A percentile compares a stretch with the other conserved stretches of the same genome.
Conservation (phyloP, 2,797 vertebrate species). For the Malacoraja senta region DNA sequence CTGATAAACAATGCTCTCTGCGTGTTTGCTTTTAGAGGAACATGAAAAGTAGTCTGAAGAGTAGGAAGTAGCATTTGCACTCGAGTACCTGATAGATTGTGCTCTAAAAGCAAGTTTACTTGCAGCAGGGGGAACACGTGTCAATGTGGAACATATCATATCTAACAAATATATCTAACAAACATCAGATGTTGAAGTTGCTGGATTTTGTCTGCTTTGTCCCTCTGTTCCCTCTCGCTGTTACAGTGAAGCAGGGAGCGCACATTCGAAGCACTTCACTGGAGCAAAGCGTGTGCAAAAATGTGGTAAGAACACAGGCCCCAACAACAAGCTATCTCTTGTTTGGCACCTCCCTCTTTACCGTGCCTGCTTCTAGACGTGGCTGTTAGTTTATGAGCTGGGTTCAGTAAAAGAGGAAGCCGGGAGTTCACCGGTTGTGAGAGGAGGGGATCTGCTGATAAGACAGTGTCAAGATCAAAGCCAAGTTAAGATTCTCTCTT, state of each 20-base stretch:
- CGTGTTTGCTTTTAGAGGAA: not conserved
- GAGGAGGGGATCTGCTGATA: not conserved
- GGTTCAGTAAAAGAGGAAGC: not conserved
- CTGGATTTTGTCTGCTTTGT: not conserved
- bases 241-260: not conserved
- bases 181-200: not conserved
- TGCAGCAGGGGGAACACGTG: not conserved
- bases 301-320: not conserved
- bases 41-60: not conserved
- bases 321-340: not conserved
- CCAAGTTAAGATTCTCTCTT: not conserved
- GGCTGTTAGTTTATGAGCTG: not conserved
- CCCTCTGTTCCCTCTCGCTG: not conserved
- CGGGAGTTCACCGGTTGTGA: not conserved
- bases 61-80: not conserved
- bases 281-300: not conserved
- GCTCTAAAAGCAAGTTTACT: not conserved
- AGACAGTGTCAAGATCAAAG: not conserved
- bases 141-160: not conserved
- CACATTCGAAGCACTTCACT: not conserved
- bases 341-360: not conserved
- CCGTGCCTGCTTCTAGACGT: not conserved
- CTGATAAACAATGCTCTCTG: not conserved
- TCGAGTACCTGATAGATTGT: not conserved
- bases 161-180: not conserved